Evolutionary conservation across 2,113 vertebrate species (phyloP), one percentile per base, ranked within the genome.

Genomic region (Emberiza fucata): DNA sequence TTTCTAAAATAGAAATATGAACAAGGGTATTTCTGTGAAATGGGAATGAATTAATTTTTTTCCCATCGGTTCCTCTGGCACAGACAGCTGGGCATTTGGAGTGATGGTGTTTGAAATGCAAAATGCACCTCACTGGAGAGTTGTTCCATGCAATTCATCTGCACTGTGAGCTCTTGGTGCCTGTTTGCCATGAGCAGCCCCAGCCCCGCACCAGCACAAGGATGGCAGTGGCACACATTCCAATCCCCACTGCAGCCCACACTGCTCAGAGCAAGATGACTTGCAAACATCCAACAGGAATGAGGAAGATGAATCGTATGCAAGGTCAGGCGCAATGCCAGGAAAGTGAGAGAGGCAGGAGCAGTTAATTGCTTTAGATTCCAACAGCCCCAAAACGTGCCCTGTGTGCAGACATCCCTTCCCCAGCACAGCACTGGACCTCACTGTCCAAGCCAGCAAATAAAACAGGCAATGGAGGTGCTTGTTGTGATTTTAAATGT

Each of bases 331-430:
- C 83, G 4, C 61, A 2, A 61, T 5, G 86, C 96, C 93, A 90
- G 93, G 39, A 83, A 88, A 53, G 28, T 1, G 14, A 53, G 33
- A 86, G 90, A 95, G 94, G 90, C 83, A 81, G 72, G 79, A 94
- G 81, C 81, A 65, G 71, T 80, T 95, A 97, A 96, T 96, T 95
- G 95, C 94, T 94, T 97, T 90, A 77, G 88, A 90, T 94, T 92
- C 89, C 92, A 84, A 7, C 80, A 77, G 16, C 45, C 92, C 86
- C 79, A 73, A 78, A 92, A 96, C 89, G 84, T 94, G 94, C 81
- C 89, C 90, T 90, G 95, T 9, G 89, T 92, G 7, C 86, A 96
- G 95, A 96, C 87, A 63, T 33, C 71, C 25, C 3, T 51, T 44
- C 76, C 47, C 54, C 2, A 53, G 18, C 45, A 3, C 45, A 4